Evolutionary conservation across 1,140 invertebrate species (phyloP).

Genomic region (Euura lappo): DNA sequence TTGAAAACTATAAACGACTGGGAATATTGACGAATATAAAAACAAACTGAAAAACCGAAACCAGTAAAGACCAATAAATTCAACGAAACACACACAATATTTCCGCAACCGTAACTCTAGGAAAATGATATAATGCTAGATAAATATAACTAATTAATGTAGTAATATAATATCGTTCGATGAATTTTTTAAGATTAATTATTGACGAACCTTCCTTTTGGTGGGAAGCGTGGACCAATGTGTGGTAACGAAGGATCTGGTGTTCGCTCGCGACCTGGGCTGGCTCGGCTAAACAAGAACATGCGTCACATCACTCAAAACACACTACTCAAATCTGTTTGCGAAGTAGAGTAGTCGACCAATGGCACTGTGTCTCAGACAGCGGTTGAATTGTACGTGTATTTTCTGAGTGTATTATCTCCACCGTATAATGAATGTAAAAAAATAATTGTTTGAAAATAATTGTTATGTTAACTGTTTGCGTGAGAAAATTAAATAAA

Average conservation of each 20-base stretch:
- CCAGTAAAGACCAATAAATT: background rate
- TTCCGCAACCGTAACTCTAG: slow-evolving; percentile 18
- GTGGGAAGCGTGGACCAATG: slow-evolving; percentile 85
- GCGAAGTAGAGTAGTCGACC: slow-evolving; percentile 1
- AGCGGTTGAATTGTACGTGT: slow-evolving; percentile 3
- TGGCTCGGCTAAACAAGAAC: slow-evolving; percentile 78
- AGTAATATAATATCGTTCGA: background rate
- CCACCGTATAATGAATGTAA: background rate
- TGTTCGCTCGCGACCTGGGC: slow-evolving; percentile 79
- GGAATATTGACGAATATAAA: no score
- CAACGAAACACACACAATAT: slow-evolving; percentile 15
- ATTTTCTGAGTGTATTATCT: slow-evolving; percentile 10
- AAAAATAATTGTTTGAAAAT: background rate
- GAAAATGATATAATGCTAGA: background rate
- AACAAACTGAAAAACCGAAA: background rate
- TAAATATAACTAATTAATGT: slow-evolving; percentile 1
- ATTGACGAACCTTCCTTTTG: slow-evolving; percentile 74
- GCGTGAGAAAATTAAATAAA: background rate
- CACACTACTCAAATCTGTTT: slow-evolving; percentile 46
- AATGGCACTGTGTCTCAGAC: slow-evolving; percentile 4
- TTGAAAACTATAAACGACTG: no score
- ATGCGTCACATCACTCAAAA: slow-evolving; percentile 65
- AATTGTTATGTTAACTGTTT: no score
- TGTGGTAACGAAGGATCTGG: slow-evolving; percentile 82
- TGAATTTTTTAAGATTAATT: background rate